These are phyloP conservation scores for Varanus komodoensis DNA, from an alignment of 2,113 vertebrate species.

Conservation along the genomic window DNA sequence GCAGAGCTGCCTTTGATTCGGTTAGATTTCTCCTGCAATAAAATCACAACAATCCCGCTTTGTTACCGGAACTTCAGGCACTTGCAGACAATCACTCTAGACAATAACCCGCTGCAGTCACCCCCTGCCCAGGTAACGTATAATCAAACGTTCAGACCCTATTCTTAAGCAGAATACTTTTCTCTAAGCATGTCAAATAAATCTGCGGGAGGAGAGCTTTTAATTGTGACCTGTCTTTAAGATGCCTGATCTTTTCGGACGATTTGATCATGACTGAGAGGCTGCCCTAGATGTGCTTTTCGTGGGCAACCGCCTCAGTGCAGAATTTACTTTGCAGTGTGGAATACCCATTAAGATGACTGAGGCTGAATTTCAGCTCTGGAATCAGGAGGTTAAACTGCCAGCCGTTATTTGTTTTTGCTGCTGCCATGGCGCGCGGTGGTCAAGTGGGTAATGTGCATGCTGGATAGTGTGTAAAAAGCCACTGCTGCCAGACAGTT, in stretches of 20 bases:
- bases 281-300: not conserved
- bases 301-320: not conserved
- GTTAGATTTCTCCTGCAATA: conserved; percentile 98
- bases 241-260: conserved; percentile 27
- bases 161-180: not conserved
- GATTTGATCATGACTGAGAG: not conserved
- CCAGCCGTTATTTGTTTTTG: no score
- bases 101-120: conserved; percentile 95
- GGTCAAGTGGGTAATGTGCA: no score
- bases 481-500: no score
- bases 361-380: not conserved
- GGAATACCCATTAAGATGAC: not conserved
- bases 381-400: no score
- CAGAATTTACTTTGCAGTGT: not conserved
- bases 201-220: not conserved
- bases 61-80: conserved; percentile 92
- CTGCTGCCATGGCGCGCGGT: no score
- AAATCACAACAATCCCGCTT: conserved; percentile 91
- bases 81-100: conserved; percentile 92
- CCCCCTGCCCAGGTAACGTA: conserved; percentile 93
- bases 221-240: not conserved
- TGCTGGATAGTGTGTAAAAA: no score
- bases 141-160: not conserved
- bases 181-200: conserved; percentile 25
- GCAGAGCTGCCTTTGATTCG: conserved; percentile 93